phyloP scores from a whole-genome alignment of 1,140 invertebrate species.

The Drusus annulatus region DNA sequence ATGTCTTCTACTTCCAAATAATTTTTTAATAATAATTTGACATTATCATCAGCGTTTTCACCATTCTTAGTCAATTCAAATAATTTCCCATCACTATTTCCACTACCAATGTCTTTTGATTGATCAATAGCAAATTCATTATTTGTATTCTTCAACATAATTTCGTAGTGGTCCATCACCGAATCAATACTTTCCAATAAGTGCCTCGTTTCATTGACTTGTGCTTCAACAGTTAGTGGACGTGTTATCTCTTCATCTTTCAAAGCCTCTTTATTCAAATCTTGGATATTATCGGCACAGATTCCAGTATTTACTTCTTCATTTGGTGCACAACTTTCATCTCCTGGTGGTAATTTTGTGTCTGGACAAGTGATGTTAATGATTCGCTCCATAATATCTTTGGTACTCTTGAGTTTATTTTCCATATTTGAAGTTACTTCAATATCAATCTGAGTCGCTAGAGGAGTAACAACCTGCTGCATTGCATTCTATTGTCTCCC shows the following conservation, averaged over 20 bases:
- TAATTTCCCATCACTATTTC: neutral
- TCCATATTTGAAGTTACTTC: constrained; percentile 33
- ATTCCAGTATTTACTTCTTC: too few relatives aligned
- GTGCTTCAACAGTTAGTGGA: neutral
- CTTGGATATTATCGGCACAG: too few relatives aligned
- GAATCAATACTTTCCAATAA: constrained; percentile 48
- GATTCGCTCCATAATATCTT: constrained; percentile 40
- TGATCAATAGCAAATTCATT: neutral
- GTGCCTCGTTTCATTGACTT: constrained; percentile 16
- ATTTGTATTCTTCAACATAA: neutral
- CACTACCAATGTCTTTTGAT: neutral
- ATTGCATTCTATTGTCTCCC: constrained; percentile 1
- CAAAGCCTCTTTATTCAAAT: neutral
- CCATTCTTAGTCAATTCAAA: neutral
- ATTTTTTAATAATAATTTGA: neutral
- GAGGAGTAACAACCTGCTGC: constrained; percentile 2
- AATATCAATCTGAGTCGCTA: neutral
- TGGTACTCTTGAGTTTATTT: constrained; percentile 41
- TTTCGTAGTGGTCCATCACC: neutral
- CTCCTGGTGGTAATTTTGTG: neutral
- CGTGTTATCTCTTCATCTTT: neutral
- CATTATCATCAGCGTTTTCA: neutral
- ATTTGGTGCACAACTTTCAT: neutral
- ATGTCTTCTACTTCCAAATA: neutral
- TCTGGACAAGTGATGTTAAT: neutral